Percentiles rank a stretch among this genome's conserved stretches.
phyloP scores from a whole-genome alignment of 2,888 invertebrate species.

The Stenolophus ochropezus region DNA sequence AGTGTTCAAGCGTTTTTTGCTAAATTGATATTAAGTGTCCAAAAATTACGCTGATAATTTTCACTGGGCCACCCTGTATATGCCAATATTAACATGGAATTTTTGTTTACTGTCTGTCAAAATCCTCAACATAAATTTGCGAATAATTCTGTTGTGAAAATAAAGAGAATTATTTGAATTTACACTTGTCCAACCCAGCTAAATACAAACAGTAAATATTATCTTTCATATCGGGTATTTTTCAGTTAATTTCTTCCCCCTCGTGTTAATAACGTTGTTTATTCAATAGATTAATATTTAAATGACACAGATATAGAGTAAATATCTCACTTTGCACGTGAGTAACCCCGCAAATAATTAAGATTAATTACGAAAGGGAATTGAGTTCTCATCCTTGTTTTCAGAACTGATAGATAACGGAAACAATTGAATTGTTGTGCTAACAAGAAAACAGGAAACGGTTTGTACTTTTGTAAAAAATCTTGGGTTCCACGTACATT shows the following conservation, averaged over 20 bases:
- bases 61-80: too few relatives aligned
- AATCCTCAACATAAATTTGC: too few relatives aligned
- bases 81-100: too few relatives aligned
- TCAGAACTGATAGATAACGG: constrained; percentile 29
- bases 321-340: constrained; percentile 3
- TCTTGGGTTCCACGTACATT: not conserved
- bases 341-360: constrained; percentile 27
- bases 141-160: not conserved
- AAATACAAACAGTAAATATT: not conserved
- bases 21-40: too few relatives aligned
- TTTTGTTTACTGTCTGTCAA: too few relatives aligned
- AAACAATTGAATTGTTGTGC: constrained; percentile 36
- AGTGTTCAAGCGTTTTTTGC: too few relatives aligned
- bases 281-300: not conserved
- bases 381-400: constrained; percentile 9
- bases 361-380: constrained; percentile 40
- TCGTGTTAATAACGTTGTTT: not conserved
- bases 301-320: not conserved
- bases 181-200: not conserved
- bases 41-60: too few relatives aligned
- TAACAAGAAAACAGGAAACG: constrained; percentile 31
- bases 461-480: constrained; percentile 28
- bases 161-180: not conserved
- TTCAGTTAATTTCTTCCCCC: not conserved
- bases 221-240: not conserved